A percentile compares a stretch with the other conserved stretches of the same genome.
Conservation (phyloP, 2,797 vertebrate species). For the Micropoecilia bifurca region DNA sequence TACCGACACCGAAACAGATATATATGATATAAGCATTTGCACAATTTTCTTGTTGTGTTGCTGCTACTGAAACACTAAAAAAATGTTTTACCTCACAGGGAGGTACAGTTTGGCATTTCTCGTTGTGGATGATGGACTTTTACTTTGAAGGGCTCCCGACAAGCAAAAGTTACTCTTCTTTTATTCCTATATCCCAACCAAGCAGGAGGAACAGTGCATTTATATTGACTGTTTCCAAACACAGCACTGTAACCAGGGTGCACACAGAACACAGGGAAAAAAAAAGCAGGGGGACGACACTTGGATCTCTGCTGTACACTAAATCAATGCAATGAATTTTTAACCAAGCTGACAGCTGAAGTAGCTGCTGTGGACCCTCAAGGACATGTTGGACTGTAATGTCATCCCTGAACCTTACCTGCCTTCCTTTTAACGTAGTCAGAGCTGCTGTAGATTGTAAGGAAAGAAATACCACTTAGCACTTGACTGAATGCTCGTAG, state of each 20-base stretch:
- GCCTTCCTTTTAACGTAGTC: slow-evolving; percentile 24
- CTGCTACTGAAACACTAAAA: slow-evolving; percentile 6
- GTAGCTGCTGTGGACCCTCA: slow-evolving; percentile 58
- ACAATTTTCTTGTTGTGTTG: not conserved
- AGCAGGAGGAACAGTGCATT: slow-evolving; percentile 16
- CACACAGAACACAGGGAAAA: slow-evolving; percentile 19
- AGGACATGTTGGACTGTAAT: slow-evolving; percentile 49
- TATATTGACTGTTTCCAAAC: slow-evolving; percentile 17
- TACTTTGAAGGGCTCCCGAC: slow-evolving; percentile 24
- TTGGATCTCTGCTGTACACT: slow-evolving; percentile 54
- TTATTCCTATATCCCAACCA: slow-evolving; percentile 14
- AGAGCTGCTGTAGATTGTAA: slow-evolving; percentile 5
- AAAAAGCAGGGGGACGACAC: slow-evolving; percentile 11
- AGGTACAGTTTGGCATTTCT: not conserved
- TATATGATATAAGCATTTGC: slow-evolving; percentile 5
- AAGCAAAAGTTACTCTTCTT: slow-evolving; percentile 16
- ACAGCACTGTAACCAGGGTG: slow-evolving; percentile 48
- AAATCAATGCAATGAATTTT: slow-evolving; percentile 77
- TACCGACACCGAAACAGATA: slow-evolving; percentile 15
- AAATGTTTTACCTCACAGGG: too few species aligned
- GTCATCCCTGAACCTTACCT: slow-evolving; percentile 12
- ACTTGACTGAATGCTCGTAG: slow-evolving; percentile 27
- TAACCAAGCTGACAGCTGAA: slow-evolving; percentile 56
- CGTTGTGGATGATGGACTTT: slow-evolving; percentile 21
- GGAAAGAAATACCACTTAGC: slow-evolving; percentile 10